A percentile compares a stretch with the other conserved stretches of the same genome.
phyloP scores from a whole-genome alignment of 2,113 vertebrate species.

The Anser cygnoides region DNA sequence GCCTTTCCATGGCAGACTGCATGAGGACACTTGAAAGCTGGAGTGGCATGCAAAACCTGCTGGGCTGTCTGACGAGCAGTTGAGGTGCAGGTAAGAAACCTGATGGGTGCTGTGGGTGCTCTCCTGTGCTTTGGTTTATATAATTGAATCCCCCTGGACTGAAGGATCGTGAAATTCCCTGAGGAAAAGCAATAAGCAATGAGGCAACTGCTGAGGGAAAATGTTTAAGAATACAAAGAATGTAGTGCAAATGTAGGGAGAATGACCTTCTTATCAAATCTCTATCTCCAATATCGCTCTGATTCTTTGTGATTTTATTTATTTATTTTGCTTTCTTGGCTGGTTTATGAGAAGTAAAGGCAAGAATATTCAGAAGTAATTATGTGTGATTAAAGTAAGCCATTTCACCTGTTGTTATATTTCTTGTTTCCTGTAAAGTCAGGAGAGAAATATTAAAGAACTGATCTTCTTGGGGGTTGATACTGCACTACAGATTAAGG shows the following conservation, averaged over 20 bases:
- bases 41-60: neutral
- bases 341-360: neutral
- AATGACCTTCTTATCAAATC: neutral
- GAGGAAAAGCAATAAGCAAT: neutral
- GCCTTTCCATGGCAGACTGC: neutral
- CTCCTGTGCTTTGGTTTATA: neutral
- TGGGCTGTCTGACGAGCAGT: neutral
- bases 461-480: conserved; percentile 40
- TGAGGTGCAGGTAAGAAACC: neutral
- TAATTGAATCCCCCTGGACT: neutral
- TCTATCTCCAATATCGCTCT: neutral
- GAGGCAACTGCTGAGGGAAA: neutral
- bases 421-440: neutral
- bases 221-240: neutral
- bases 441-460: conserved; percentile 7
- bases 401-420: conserved; percentile 27
- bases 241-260: neutral
- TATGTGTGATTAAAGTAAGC: neutral
- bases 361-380: neutral
- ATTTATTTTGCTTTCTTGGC: neutral
- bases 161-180: neutral
- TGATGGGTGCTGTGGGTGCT: neutral
- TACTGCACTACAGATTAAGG: conserved; percentile 40
- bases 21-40: neutral
- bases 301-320: neutral